Conservation (phyloP, 2,888 invertebrate species). For the Thymelicus acteon region DNA sequence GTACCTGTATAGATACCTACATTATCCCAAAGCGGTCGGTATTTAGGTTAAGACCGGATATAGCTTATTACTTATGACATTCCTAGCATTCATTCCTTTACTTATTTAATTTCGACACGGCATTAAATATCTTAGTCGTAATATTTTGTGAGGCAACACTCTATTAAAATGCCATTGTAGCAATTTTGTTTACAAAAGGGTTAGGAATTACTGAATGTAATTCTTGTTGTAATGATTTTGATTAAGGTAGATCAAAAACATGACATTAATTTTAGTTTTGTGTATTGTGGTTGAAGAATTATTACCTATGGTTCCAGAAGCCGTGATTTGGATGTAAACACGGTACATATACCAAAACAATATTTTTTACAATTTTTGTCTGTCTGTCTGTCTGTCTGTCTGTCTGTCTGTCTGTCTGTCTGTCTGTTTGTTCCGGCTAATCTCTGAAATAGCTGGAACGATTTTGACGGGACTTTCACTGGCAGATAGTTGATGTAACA, state of each 20-base stretch:
- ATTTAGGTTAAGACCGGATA: conserved; percentile 38
- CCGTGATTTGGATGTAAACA: too few relatives aligned
- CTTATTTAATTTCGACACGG: conserved; percentile 36
- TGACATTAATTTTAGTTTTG: too few relatives aligned
- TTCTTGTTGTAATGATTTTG: background rate
- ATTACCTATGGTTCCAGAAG: too few relatives aligned
- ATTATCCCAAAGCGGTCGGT: conserved; percentile 25
- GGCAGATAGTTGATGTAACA: too few relatives aligned
- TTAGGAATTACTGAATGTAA: conserved; percentile 3
- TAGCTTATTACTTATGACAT: conserved; percentile 30
- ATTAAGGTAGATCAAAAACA: background rate
- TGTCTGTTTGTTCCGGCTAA: too few relatives aligned
- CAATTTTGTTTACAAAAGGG: conserved; percentile 9
- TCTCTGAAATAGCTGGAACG: too few relatives aligned
- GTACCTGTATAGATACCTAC: background rate
- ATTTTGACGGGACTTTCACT: too few relatives aligned
- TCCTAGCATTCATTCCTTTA: conserved; percentile 32
- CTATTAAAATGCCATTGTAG: conserved; percentile 23
- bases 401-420: too few relatives aligned
- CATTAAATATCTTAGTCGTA: conserved; percentile 21
- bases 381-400: too few relatives aligned
- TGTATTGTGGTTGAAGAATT: too few relatives aligned
- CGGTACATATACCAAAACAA: too few relatives aligned
- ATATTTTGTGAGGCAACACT: conserved; percentile 21
- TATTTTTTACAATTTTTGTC: too few relatives aligned